Evolutionary conservation across 1,140 invertebrate genomes (phyloP), one percentile per base, ranked within the genome.

Genomic region (Heliothis subflexa): DNA sequence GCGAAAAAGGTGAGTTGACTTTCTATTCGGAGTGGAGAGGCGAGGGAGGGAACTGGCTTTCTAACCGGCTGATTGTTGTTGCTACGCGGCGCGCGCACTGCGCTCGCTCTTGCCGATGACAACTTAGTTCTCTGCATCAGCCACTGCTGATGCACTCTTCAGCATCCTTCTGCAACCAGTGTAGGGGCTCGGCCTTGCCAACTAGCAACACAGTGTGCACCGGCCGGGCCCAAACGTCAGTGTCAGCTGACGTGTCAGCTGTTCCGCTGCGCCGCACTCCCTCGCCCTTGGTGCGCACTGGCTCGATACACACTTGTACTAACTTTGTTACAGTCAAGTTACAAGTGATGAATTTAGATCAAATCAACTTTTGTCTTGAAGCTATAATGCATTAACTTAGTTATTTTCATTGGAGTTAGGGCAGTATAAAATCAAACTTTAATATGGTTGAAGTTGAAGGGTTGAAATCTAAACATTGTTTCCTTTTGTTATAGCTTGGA

Each of bases 171-270:
- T 4, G 57, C 25, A 7, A 40, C 33, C 25, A 45, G 61, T 33
- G 2, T 0, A 33, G 25, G 25, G 25, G 14, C 25, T 40, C 61
- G 9, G 25, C 96, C 18, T 2, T 3, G 95, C 95, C 90, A 96
- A 52, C 95, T 11, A 50, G 96, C 97, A 97, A 88, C 79, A 79
- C 61, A 95, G 16, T 61, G 47, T 40, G 49, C 73, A 25, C 59
- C 45, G 61, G 49, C 50, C 13, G 54, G 59, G 59, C 74, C 50
- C 74, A 82, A 81, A 81, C 83, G 96, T 82, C 96, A 96, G 61
- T 96, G 96, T 87, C 94, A 97, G 85, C 95, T 96, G 85, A 97
- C 97, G 89, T 96, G 96, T 79, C 97, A 98, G 93, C 97, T 98
- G 57, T 95, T 98, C 68, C 80, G 80, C 77, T 62, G 81, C 83